A percentile compares a stretch with the other conserved stretches of the same genome.
These are phyloP conservation scores for Octomys mimax DNA, from an alignment of 2,797 vertebrate species.

Conservation along the genomic window DNA sequence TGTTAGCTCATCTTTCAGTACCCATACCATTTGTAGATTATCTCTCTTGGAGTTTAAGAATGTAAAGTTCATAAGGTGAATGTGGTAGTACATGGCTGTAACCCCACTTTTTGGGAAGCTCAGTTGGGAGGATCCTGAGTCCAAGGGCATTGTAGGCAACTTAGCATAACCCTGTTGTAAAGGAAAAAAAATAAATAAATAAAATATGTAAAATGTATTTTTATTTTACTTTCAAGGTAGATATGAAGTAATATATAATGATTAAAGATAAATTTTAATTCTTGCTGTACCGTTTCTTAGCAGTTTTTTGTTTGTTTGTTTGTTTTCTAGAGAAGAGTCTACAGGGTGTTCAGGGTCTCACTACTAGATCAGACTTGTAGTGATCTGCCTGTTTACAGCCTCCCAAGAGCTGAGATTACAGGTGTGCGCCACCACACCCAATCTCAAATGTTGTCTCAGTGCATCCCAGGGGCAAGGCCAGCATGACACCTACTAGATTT, in stretches of 20 bases:
- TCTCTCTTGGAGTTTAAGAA: slow-evolving; percentile 52
- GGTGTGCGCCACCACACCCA: too few species aligned
- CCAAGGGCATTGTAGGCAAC: background rate
- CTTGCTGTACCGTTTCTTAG: background rate
- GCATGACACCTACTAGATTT: too few species aligned
- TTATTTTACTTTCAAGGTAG: background rate
- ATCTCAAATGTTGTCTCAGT: too few species aligned
- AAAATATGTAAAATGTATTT: slow-evolving; percentile 48
- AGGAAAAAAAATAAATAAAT: background rate
- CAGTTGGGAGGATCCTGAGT: background rate
- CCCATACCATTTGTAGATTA: background rate
- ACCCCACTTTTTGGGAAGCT: background rate
- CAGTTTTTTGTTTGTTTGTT: background rate
- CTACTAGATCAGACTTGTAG: too few species aligned
- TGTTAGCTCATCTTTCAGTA: background rate
- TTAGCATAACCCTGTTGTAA: background rate
- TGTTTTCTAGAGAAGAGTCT: too few species aligned
- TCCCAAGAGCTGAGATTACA: too few species aligned
- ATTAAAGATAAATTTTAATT: slow-evolving; percentile 22
- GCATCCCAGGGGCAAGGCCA: too few species aligned
- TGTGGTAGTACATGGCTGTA: background rate
- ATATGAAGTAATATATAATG: background rate
- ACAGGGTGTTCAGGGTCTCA: too few species aligned
- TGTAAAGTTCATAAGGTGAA: background rate
- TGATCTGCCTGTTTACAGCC: too few species aligned